Conservation (phyloP, 2,797 vertebrate genomes). For the Potorous gilbertii region DNA sequence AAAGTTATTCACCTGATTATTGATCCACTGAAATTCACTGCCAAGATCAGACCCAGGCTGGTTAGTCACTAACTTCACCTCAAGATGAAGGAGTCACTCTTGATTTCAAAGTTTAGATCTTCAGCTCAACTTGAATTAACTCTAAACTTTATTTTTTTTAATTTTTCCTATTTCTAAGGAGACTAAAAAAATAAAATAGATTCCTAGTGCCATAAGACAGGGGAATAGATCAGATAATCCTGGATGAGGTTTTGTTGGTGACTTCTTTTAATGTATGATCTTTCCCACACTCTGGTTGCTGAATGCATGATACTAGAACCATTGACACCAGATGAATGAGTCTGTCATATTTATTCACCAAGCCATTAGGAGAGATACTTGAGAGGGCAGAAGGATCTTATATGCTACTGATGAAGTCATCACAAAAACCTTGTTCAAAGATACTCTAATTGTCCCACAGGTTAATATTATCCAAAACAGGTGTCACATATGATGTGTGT, state of each 20-base stretch:
- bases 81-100: background rate
- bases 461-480: background rate
- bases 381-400: background rate
- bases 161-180: background rate
- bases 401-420: background rate
- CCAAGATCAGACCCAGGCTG: background rate
- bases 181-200: background rate
- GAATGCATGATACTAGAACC: background rate
- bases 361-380: background rate
- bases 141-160: background rate
- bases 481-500: background rate
- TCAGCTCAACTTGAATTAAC: background rate
- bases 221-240: background rate
- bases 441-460: background rate
- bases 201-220: background rate
- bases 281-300: background rate
- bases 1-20: background rate
- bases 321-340: background rate
- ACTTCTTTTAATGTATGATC: background rate
- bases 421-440: background rate
- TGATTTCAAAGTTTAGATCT: background rate
- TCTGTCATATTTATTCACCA: background rate
- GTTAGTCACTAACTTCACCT: background rate
- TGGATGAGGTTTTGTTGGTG: background rate
- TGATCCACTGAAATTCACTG: background rate